These are phyloP conservation scores for Nasonia vitripennis DNA, from an alignment of 1,140 invertebrate species.

Conservation along the genomic window DNA sequence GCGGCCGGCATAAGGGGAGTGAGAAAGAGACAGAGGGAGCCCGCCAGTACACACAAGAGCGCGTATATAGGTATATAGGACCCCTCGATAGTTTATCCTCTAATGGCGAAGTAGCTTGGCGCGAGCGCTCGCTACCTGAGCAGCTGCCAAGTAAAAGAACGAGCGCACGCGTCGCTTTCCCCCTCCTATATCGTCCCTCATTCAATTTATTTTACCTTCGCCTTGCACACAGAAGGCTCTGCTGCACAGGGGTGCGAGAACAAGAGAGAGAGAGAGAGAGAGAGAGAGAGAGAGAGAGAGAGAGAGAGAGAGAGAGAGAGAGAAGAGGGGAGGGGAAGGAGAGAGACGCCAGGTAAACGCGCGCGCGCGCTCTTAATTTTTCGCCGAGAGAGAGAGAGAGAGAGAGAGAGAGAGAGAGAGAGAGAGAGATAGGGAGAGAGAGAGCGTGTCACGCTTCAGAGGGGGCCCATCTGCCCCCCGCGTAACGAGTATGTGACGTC, in stretches of 20 bases:
- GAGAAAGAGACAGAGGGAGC: conserved; percentile 50
- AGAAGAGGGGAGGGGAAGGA: background rate
- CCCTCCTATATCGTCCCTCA: conserved; percentile 62
- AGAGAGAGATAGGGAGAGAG: conserved; percentile 40
- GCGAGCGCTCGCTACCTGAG: conserved; percentile 71
- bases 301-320: conserved; percentile 37
- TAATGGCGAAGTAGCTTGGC: conserved; percentile 69
- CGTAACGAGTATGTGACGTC: conserved; percentile 74
- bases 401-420: conserved; percentile 53
- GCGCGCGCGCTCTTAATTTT: conserved; percentile 54
- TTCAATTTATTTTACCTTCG: conserved; percentile 70
- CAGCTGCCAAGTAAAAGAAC: conserved; percentile 64
- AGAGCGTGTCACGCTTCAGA: conserved; percentile 72
- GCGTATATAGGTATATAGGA: conserved; percentile 45
- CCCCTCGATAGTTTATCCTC: conserved; percentile 64
- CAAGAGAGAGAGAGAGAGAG: conserved; percentile 47
- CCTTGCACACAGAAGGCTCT: conserved; percentile 50
- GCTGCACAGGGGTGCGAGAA: conserved; percentile 53
- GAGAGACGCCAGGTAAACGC: conserved; percentile 67
- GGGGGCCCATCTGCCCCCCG: conserved; percentile 72
- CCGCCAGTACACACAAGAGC: background rate
- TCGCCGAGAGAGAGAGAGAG: conserved; percentile 55
- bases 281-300: conserved; percentile 19
- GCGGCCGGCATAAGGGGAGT: background rate
- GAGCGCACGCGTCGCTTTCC: conserved; percentile 60